Percentiles rank a stretch among this genome's conserved stretches.
These are phyloP conservation scores for Ischnura elegans DNA, from an alignment of 2,888 invertebrate genomes.

Conservation along the genomic window DNA sequence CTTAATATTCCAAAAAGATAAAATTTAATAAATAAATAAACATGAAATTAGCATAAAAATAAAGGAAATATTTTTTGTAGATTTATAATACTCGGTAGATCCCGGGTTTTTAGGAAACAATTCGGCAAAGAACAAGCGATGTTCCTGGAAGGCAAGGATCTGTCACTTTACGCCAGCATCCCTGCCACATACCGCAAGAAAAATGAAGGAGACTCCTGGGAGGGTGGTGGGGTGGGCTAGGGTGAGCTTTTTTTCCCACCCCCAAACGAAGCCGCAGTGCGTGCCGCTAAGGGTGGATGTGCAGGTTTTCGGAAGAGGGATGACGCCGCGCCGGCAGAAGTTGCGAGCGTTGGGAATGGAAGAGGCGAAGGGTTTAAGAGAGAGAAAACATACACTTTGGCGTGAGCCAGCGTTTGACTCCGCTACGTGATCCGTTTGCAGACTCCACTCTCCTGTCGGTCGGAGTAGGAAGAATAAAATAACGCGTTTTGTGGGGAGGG, in stretches of 20 bases:
- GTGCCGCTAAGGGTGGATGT: not conserved
- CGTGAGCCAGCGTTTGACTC: slow-evolving; percentile 38
- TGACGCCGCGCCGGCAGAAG: not conserved
- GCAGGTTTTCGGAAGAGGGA: not conserved
- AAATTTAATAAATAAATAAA: too few species aligned
- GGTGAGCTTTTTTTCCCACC: not conserved
- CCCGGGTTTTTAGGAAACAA: too few species aligned
- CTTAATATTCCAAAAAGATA: too few species aligned
- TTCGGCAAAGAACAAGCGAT: too few species aligned
- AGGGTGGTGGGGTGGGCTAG: too few species aligned
- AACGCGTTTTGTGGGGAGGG: not conserved
- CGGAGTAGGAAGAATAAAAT: slow-evolving; percentile 1
- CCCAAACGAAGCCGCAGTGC: not conserved
- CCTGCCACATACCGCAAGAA: not conserved
- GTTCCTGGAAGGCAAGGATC: too few species aligned
- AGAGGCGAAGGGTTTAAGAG: not conserved
- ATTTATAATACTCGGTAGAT: too few species aligned
- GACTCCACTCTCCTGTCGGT: not conserved
- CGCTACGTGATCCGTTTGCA: slow-evolving; percentile 25
- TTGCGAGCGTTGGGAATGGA: not conserved
- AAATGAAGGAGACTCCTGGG: not conserved
- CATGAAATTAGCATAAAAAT: too few species aligned
- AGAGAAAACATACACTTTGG: slow-evolving; percentile 35
- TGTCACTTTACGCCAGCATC: not conserved
- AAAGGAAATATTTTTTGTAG: too few species aligned